These are phyloP conservation scores for Lithobius niger DNA, from an alignment of 1,140 invertebrate species.

Conservation along the genomic window DNA sequence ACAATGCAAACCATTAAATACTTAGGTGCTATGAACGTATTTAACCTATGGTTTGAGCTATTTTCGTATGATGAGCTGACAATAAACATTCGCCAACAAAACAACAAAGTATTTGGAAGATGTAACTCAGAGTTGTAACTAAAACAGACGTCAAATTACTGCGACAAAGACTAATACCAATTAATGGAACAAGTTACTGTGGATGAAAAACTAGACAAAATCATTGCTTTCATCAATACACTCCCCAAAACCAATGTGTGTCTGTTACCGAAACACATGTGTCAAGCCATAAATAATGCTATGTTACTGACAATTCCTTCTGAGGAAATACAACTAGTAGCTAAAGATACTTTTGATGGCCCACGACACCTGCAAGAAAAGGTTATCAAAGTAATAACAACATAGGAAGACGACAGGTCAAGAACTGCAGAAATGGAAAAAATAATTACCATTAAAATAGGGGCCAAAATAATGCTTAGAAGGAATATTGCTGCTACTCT, in stretches of 20 bases:
- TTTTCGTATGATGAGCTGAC: constrained; percentile 10
- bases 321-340: too few relatives aligned
- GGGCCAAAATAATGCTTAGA: constrained; percentile 1
- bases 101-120: background rate
- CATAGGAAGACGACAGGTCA: background rate
- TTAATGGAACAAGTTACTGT: background rate
- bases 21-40: background rate
- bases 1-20: background rate
- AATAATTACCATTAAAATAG: constrained; percentile 2
- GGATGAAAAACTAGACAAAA: background rate
- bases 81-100: background rate
- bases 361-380: too few relatives aligned
- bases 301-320: constrained; percentile 1
- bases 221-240: too few relatives aligned
- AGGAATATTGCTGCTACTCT: background rate
- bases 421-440: background rate
- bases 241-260: background rate
- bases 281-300: background rate
- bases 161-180: background rate
- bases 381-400: background rate
- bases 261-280: background rate
- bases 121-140: background rate
- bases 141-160: background rate
- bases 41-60: constrained; percentile 5
- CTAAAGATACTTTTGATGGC: too few relatives aligned